Evolutionary conservation across 2,797 vertebrate species (phyloP).

Genomic region (Eulemur albifrons): DNA sequence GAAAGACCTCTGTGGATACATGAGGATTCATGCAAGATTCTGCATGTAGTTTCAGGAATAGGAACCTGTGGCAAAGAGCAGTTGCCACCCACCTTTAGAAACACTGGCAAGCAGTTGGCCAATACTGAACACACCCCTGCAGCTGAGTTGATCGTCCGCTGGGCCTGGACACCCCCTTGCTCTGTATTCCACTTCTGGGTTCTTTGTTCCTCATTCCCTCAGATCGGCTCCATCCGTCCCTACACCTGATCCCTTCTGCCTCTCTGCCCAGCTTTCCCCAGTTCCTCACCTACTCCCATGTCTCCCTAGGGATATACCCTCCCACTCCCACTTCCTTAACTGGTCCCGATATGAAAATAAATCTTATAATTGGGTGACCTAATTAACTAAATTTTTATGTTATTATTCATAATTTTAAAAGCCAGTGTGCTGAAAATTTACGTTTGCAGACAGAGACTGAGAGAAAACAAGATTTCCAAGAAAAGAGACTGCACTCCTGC

Average conservation of each 20-base stretch:
- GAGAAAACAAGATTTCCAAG: background rate
- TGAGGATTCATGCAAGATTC: background rate
- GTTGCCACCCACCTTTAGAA: background rate
- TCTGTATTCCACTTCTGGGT: background rate
- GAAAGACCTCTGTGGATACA: background rate
- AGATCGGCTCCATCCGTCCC: background rate
- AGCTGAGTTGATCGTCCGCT: rapidly evolving
- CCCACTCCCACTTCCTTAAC: background rate
- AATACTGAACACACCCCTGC: background rate
- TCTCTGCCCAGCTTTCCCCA: background rate
- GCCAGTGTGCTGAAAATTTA: background rate
- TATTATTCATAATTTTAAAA: slow-evolving; percentile 42
- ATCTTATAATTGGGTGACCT: background rate
- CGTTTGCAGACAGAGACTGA: background rate
- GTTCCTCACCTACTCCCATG: background rate
- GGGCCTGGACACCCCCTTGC: background rate
- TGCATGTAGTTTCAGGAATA: background rate
- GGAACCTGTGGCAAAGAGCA: background rate
- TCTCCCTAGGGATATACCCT: background rate
- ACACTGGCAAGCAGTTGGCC: background rate
- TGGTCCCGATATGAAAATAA: background rate
- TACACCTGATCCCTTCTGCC: background rate
- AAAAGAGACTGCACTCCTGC: background rate
- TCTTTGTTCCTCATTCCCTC: background rate
- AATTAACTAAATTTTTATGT: background rate